Conservation (phyloP, 2,113 vertebrate genomes). For the Ibidorhyncha struthersii region DNA sequence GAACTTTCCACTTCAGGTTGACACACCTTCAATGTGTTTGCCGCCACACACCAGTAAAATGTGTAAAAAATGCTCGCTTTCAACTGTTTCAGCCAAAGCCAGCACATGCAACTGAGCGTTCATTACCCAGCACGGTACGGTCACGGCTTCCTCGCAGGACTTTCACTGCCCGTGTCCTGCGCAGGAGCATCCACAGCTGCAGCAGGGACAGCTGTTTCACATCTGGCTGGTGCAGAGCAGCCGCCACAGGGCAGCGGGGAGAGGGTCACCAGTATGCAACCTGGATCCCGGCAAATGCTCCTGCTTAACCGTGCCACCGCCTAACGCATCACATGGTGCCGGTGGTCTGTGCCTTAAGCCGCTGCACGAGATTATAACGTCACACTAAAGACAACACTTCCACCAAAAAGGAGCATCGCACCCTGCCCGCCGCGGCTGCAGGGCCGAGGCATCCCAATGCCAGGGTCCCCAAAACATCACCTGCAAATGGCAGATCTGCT, state of each 20-base stretch:
- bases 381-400: not conserved
- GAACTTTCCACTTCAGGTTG: not conserved
- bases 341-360: not conserved
- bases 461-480: not conserved
- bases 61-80: accelerated
- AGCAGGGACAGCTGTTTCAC: accelerated
- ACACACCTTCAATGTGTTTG: accelerated
- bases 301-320: accelerated
- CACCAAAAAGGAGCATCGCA: not conserved
- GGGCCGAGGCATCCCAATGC: too few species aligned
- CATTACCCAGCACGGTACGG: accelerated
- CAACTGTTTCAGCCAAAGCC: not conserved
- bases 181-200: not conserved
- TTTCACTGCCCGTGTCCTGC: accelerated
- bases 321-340: accelerated
- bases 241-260: too few species aligned
- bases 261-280: accelerated
- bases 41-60: not conserved
- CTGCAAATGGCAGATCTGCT: accelerated
- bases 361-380: accelerated
- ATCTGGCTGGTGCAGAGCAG: accelerated
- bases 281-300: not conserved
- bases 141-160: not conserved
- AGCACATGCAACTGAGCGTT: accelerated
- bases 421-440: accelerated